These are phyloP conservation scores for Chesias legatella DNA, from an alignment of 2,888 invertebrate species.

Conservation along the genomic window DNA sequence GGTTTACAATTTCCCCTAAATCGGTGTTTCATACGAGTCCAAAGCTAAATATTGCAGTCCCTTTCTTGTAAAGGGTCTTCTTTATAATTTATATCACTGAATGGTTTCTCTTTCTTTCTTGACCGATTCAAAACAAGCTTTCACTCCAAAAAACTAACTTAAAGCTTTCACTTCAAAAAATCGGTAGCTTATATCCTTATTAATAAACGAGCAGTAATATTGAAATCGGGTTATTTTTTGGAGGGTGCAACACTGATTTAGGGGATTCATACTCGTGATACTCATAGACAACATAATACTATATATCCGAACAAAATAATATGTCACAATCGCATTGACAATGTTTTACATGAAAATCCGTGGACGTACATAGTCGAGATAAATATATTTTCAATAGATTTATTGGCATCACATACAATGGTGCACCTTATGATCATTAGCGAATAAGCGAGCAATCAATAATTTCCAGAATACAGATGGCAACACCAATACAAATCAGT, in stretches of 20 bases:
- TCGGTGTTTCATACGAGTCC: no score
- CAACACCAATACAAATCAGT: slow-evolving; percentile 14
- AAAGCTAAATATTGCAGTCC: no score
- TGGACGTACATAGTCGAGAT: slow-evolving; percentile 9
- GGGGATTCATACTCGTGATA: slow-evolving; percentile 57
- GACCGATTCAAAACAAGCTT: no score
- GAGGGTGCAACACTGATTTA: no score
- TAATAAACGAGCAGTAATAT: no score
- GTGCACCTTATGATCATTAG: slow-evolving; percentile 6
- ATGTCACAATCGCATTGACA: slow-evolving; percentile 57
- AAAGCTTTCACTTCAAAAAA: no score
- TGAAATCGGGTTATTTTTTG: no score
- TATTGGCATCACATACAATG: slow-evolving; percentile 24
- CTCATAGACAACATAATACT: slow-evolving; percentile 59
- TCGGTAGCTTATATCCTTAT: no score
- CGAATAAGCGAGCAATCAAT: slow-evolving; percentile 4
- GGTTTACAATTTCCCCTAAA: slow-evolving; percentile 48
- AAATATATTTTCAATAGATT: slow-evolving; percentile 15
- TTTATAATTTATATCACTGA: no score
- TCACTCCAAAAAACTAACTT: no score
- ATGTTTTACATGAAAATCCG: slow-evolving; percentile 48
- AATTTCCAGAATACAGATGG: slow-evolving; percentile 3
- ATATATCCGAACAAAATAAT: slow-evolving; percentile 56
- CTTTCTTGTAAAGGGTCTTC: no score
- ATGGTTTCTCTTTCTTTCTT: no score